A percentile compares a stretch with the other conserved stretches of the same genome.
phyloP scores from a whole-genome alignment of 2,797 vertebrate species.

The Clarias pachynema region DNA sequence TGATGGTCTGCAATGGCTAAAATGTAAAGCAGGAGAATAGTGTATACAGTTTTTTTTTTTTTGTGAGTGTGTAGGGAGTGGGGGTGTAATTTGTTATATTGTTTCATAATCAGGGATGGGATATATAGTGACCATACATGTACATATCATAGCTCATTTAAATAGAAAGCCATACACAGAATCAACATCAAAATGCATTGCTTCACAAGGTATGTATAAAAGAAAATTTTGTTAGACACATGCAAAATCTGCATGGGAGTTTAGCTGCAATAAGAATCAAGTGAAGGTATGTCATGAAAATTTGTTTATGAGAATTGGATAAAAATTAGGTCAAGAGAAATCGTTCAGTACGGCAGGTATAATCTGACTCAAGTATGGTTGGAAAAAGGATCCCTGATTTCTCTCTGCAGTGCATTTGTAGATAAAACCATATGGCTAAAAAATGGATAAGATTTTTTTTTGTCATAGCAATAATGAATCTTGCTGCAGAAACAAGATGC shows the following conservation, averaged over 20 bases:
- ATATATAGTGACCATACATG: background rate
- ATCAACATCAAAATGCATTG: background rate
- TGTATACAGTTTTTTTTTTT: background rate
- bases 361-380: background rate
- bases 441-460: background rate
- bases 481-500: background rate
- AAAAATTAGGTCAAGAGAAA: background rate
- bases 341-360: background rate
- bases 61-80: background rate
- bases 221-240: background rate
- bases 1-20: conserved; percentile 38
- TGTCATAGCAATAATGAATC: background rate
- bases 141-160: conserved; percentile 3
- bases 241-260: background rate
- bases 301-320: background rate
- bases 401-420: background rate
- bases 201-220: background rate
- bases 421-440: background rate
- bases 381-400: background rate
- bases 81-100: conserved; percentile 4
- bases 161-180: background rate
- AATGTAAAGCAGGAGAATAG: conserved; percentile 17
- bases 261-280: background rate
- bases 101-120: conserved; percentile 36
- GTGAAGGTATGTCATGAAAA: background rate